These are phyloP conservation scores for Marmota monax DNA, from an alignment of 2,113 vertebrate genomes.

Conservation along the genomic window DNA sequence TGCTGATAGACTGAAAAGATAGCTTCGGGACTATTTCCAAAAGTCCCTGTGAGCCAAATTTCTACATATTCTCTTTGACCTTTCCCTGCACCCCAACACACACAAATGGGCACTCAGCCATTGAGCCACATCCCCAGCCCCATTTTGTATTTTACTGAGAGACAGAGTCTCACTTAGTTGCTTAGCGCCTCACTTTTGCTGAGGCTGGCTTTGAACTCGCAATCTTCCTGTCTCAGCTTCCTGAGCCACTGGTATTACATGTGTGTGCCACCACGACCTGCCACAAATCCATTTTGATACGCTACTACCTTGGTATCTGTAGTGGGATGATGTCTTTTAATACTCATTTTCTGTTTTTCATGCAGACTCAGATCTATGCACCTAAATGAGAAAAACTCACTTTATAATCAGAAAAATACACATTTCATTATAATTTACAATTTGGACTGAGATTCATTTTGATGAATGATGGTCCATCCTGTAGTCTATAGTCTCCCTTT, in stretches of 20 bases:
- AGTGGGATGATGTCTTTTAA: neutral
- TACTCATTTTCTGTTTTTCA: neutral
- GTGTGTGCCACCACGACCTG: too few relatives aligned
- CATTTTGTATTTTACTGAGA: too few relatives aligned
- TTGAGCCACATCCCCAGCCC: too few relatives aligned
- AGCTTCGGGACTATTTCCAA: neutral
- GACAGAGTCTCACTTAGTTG: too few relatives aligned
- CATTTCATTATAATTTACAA: neutral
- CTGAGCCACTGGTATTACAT: too few relatives aligned
- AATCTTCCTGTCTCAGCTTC: too few relatives aligned
- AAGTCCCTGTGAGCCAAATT: neutral
- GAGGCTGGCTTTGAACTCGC: too few relatives aligned
- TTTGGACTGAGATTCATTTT: neutral
- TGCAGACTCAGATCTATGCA: neutral
- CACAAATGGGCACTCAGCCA: neutral
- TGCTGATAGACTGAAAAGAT: neutral
- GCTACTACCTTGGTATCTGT: neutral
- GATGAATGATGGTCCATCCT: neutral
- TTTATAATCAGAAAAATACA: neutral
- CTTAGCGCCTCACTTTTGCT: too few relatives aligned
- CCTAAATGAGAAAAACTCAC: neutral
- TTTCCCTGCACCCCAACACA: neutral
- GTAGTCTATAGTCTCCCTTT: neutral
- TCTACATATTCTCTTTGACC: neutral
- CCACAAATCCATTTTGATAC: neutral